A percentile compares a stretch with the other conserved stretches of the same genome.
Evolutionary conservation across 2,888 invertebrate species (phyloP).

Genomic region (Yponomeuta cagnagella): DNA sequence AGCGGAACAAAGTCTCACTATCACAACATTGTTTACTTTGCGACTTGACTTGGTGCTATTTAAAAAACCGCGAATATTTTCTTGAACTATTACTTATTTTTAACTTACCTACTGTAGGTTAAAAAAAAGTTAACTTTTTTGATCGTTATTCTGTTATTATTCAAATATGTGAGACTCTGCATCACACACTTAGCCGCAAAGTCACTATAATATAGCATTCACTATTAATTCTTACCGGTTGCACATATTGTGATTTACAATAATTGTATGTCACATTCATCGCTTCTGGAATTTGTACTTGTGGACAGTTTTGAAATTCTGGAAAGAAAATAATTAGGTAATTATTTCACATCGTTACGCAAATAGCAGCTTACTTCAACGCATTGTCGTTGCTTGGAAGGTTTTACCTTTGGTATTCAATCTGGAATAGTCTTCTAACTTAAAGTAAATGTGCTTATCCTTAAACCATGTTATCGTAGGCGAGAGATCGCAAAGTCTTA

Average conservation of each 20-base stretch:
- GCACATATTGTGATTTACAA: constrained; percentile 48
- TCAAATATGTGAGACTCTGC: too few species aligned
- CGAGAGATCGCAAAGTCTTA: constrained; percentile 47
- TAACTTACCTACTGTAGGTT: too few species aligned
- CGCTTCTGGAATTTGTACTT: constrained; percentile 31
- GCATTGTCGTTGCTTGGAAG: neutral
- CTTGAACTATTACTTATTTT: too few species aligned
- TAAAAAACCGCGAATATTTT: too few species aligned
- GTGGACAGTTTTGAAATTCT: constrained; percentile 57
- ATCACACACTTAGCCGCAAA: too few species aligned
- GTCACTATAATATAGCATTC: too few species aligned
- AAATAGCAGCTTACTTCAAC: too few species aligned
- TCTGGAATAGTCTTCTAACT: constrained; percentile 50
- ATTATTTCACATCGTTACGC: neutral
- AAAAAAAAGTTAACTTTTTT: too few species aligned
- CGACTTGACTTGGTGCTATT: too few species aligned
- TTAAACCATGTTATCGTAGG: constrained; percentile 56
- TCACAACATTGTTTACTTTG: too few species aligned
- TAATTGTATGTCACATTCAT: constrained; percentile 46
- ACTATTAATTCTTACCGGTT: constrained; percentile 33
- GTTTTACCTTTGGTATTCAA: constrained; percentile 50
- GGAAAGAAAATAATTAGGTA: constrained; percentile 27
- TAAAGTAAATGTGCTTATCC: constrained; percentile 44
- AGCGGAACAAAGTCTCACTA: too few species aligned
- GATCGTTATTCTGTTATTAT: too few species aligned